Conservation (phyloP, 2,888 invertebrate genomes). For the Gymnocheta viridis region DNA sequence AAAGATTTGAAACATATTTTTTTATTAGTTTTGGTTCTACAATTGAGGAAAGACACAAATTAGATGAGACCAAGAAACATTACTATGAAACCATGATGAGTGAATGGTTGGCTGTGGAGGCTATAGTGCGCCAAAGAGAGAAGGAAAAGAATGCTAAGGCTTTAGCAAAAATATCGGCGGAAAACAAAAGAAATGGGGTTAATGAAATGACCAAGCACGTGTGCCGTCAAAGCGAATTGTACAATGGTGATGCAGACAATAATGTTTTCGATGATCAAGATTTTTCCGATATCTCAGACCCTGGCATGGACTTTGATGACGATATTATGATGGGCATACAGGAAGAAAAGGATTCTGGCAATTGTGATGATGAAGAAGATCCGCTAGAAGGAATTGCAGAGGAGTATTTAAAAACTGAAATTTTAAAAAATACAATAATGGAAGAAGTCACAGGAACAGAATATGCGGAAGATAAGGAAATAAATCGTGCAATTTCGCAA, state of each 20-base stretch:
- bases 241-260: conserved; percentile 83
- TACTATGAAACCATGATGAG: conserved; percentile 95
- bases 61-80: conserved; percentile 87
- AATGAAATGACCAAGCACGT: conserved; percentile 43
- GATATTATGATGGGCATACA: conserved; percentile 55
- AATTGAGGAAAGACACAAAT: conserved; percentile 85
- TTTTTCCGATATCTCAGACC: conserved; percentile 83
- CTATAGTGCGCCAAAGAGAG: conserved; percentile 92
- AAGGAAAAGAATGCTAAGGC: conserved; percentile 92
- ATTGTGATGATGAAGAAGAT: conserved; percentile 65
- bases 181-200: conserved; percentile 76
- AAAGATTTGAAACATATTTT: not conserved
- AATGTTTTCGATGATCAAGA: conserved; percentile 83
- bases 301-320: conserved; percentile 79
- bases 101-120: conserved; percentile 97
- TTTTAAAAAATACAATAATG: conserved; percentile 11
- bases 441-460: not conserved
- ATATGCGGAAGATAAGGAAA: conserved; percentile 57
- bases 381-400: conserved; percentile 41
- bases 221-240: conserved; percentile 81
- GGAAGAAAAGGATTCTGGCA: conserved; percentile 70
- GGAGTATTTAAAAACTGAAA: conserved; percentile 74
- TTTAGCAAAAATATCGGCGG: conserved; percentile 86
- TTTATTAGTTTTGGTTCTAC: conserved; percentile 86
- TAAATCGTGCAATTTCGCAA: not conserved